These are phyloP conservation scores for Autographa pulchrina DNA, from an alignment of 2,888 invertebrate species.

Conservation along the genomic window DNA sequence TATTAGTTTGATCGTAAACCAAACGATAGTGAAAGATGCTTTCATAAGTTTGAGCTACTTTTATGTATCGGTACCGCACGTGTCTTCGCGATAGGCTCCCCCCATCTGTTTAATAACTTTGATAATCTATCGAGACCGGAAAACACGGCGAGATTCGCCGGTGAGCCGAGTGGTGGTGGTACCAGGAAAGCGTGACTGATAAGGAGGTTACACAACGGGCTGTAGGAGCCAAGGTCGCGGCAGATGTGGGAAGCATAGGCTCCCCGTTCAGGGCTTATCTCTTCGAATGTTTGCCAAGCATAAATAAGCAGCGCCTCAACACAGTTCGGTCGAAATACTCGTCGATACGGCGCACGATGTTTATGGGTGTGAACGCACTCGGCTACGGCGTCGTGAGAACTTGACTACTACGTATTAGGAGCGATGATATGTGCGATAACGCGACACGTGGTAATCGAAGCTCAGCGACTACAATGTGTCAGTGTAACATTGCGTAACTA, in stretches of 20 bases:
- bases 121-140: constrained; percentile 84
- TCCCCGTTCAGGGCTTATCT: constrained; percentile 85
- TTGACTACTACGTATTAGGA: constrained; percentile 74
- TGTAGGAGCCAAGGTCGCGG: constrained; percentile 85
- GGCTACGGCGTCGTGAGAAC: constrained; percentile 81
- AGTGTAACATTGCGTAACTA: constrained; percentile 71
- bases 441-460: constrained; percentile 79
- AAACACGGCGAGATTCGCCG: constrained; percentile 81
- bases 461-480: constrained; percentile 68
- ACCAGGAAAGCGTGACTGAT: constrained; percentile 85
- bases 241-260: constrained; percentile 88
- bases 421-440: constrained; percentile 73
- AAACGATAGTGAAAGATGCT: constrained; percentile 78
- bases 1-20: constrained; percentile 70
- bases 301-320: constrained; percentile 81
- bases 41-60: constrained; percentile 63
- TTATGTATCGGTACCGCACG: constrained; percentile 64
- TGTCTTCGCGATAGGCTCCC: constrained; percentile 58
- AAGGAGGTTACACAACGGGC: constrained; percentile 84
- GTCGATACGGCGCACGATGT: constrained; percentile 73
- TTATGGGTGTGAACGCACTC: constrained; percentile 84
- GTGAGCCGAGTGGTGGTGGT: constrained; percentile 70
- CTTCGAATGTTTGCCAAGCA: constrained; percentile 80
- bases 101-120: constrained; percentile 74
- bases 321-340: constrained; percentile 68